Conservation (phyloP, 1,140 invertebrate genomes). For the Drosophila watanabei region DNA sequence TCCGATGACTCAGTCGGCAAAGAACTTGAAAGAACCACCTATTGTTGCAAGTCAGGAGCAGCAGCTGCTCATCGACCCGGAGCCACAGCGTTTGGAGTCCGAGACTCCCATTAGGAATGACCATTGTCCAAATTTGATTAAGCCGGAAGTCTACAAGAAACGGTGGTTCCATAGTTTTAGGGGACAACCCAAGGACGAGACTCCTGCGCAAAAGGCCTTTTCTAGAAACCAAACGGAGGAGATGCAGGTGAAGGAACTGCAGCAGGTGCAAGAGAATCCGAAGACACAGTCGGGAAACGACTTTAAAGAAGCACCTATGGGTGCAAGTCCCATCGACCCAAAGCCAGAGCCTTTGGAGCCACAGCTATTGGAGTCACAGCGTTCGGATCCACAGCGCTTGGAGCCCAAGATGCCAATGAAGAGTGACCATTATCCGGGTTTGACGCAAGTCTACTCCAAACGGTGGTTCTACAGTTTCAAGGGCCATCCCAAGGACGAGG, state of each 20-base stretch:
- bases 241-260: conserved; percentile 1
- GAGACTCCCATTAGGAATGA: not conserved
- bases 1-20: not conserved
- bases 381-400: too few relatives aligned
- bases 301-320: not conserved
- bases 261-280: conserved; percentile 19
- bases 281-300: not conserved
- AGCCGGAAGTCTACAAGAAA: conserved; percentile 52
- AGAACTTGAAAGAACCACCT: not conserved
- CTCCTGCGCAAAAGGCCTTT: not conserved
- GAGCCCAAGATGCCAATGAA: not conserved
- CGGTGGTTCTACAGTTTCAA: too few relatives aligned
- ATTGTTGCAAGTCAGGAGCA: not conserved
- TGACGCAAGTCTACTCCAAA: not conserved
- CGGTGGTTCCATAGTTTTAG: conserved; percentile 57
- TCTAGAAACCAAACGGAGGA: conserved; percentile 4
- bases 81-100: not conserved
- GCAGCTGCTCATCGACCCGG: not conserved
- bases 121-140: too few relatives aligned
- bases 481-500: too few relatives aligned
- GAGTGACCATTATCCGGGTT: too few relatives aligned
- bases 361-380: too few relatives aligned
- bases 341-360: not conserved
- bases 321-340: not conserved
- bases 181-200: conserved; percentile 7